Evolutionary conservation across 2,113 vertebrate genomes (phyloP), one percentile per base, ranked within the genome.

Genomic region (Paramormyrops kingsleyae): DNA sequence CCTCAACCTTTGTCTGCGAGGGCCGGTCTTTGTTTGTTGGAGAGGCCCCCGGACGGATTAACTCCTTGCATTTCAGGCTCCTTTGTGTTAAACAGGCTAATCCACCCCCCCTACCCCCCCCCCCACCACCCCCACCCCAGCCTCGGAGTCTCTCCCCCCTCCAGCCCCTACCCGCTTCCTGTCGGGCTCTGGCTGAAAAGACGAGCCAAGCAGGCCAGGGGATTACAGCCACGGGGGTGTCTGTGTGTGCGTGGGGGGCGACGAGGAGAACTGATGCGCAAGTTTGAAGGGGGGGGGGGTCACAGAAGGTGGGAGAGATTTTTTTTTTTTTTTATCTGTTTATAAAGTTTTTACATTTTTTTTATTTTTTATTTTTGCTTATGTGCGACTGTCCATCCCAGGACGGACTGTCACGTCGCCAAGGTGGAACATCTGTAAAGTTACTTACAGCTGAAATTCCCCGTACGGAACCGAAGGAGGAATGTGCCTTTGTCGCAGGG

Each of bases 11-110:
- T 96, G 95, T 96, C 95, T 96, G 93, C 87, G 42, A 83, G 94
- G 95, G 93, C 91, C 94, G 92, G 95, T 94, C 94, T 96, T 95
- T 96, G 95, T 96, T 96, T 96, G 94, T 92, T 94, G 95, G 95
- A 95, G 95, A 94, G 95, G 94, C 92, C 94, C 94, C 94, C 92
- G 89, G 94, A 95, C 46, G 95, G 95, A 96, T 96, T 96, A 96
- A 96, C 95, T 95, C 96, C 94, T 96, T 95, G 93, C 95, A 96
- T 96, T 95, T 94, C 94, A 93, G 93, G 90, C 92, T 93, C 93
- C 95, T 95, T 96, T 96, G 95, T 96, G 95, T 95, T 95, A 95
- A 95, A 95, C 95, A 95, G 93, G 93, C 95, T 94, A 95, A 95
- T 94, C 94, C 94, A 4, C 52, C 47, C 84, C 47, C 24, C 53